Conservation (phyloP, 2,888 invertebrate genomes). For the Acanthococcus lagerstroemiae region DNA sequence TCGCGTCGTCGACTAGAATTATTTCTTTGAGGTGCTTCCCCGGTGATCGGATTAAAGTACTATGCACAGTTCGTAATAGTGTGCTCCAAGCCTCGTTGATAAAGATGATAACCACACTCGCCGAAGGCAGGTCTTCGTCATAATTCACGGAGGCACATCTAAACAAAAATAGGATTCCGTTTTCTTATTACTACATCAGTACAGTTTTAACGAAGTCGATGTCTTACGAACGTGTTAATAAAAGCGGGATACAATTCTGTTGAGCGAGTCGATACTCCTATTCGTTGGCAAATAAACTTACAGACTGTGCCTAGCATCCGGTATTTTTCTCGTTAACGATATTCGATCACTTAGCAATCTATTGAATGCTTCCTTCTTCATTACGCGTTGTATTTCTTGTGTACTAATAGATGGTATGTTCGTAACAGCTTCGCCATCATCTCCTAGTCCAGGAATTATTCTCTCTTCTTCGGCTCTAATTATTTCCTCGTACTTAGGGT, state of each 20-base stretch:
- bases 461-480: conserved; percentile 54
- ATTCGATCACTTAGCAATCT: conserved; percentile 79
- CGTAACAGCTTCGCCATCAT: conserved; percentile 55
- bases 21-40: conserved; percentile 71
- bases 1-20: conserved; percentile 88
- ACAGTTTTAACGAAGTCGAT: background rate
- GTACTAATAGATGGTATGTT: conserved; percentile 53
- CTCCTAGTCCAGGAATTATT: conserved; percentile 60
- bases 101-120: conserved; percentile 76
- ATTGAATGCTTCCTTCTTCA: conserved; percentile 78
- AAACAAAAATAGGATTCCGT: conserved; percentile 35
- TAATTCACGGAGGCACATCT: conserved; percentile 54
- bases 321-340: conserved; percentile 67
- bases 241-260: too few relatives aligned
- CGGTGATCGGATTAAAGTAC: conserved; percentile 69
- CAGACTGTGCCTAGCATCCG: conserved; percentile 47
- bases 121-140: conserved; percentile 53
- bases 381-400: conserved; percentile 53
- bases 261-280: background rate
- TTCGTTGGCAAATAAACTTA: too few relatives aligned
- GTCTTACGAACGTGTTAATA: too few relatives aligned
- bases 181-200: background rate
- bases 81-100: conserved; percentile 85
- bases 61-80: conserved; percentile 73
- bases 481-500: conserved; percentile 42